phyloP scores from a whole-genome alignment of 2,113 vertebrate species.

The Saccopteryx leptura region DNA sequence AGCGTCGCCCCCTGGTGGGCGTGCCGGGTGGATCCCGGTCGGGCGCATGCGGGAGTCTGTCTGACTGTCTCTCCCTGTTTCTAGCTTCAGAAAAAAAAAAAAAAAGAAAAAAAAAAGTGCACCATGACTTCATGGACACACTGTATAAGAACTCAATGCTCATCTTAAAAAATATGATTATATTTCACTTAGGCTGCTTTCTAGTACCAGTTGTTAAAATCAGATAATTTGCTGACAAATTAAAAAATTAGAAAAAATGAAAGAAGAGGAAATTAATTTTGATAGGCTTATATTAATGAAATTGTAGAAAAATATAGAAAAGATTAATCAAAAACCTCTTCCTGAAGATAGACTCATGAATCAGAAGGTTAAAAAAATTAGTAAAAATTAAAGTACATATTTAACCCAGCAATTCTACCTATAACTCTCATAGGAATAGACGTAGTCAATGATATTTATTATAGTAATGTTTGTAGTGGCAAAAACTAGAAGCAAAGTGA shows the following conservation, averaged over 20 bases:
- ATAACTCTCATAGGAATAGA: background rate
- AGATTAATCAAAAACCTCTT: background rate
- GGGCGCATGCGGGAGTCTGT: too few relatives aligned
- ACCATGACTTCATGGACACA: too few relatives aligned
- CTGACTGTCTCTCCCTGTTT: too few relatives aligned
- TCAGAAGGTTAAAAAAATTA: background rate
- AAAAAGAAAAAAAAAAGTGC: too few relatives aligned
- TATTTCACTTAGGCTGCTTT: constrained; percentile 21
- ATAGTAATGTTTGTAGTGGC: background rate
- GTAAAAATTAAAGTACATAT: background rate
- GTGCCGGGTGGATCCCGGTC: too few relatives aligned
- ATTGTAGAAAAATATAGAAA: background rate
- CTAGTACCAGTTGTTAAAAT: background rate
- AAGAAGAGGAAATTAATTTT: background rate
- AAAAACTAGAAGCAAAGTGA: background rate
- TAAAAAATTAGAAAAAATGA: background rate
- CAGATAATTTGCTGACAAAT: background rate
- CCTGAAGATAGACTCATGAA: background rate
- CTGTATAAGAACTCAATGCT: background rate
- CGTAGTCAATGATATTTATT: background rate
- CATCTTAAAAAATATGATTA: background rate
- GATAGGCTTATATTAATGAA: background rate
- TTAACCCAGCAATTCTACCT: background rate
- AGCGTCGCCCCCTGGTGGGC: too few relatives aligned
- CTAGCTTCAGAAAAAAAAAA: too few relatives aligned